Conservation (phyloP, 1,140 invertebrate genomes). For the Drosophila lini region DNA sequence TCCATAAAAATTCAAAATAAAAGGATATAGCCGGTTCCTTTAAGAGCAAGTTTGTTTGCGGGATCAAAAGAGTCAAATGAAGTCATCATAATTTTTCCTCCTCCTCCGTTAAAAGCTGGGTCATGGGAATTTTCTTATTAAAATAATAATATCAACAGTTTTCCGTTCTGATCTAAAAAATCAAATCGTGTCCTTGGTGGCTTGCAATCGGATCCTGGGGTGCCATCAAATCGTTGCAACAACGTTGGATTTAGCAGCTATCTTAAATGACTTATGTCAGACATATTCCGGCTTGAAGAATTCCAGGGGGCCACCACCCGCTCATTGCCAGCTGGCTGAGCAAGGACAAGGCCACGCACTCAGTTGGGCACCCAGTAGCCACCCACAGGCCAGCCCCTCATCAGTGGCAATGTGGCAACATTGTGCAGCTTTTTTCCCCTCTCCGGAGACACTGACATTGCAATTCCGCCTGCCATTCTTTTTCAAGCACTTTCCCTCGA, state of each 20-base stretch:
- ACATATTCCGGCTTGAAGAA: conserved; percentile 23
- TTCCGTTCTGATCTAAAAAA: neutral
- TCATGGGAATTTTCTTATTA: neutral
- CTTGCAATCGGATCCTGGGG: neutral
- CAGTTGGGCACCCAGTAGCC: conserved; percentile 5
- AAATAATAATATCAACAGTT: neutral
- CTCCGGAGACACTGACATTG: conserved; percentile 64
- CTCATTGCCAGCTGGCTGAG: conserved; percentile 60
- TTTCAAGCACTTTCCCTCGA: conserved; percentile 70
- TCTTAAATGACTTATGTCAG: conserved; percentile 71
- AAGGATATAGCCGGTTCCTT: too few relatives aligned
- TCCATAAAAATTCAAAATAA: too few relatives aligned
- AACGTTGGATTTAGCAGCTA: conserved; percentile 43
- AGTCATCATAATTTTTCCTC: neutral
- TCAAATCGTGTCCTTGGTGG: neutral
- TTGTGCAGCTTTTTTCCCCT: conserved; percentile 29
- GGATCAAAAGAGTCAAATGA: too few relatives aligned
- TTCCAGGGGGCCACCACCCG: neutral
- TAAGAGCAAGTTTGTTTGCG: too few relatives aligned
- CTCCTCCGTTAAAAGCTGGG: neutral
- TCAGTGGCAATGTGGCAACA: conserved; percentile 45
- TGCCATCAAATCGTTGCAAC: conserved; percentile 13
- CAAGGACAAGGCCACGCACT: conserved; percentile 70
- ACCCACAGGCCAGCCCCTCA: conserved; percentile 29
- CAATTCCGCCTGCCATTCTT: conserved; percentile 72